Conservation (phyloP, 1,140 invertebrate species). For the Papilio helenus region DNA sequence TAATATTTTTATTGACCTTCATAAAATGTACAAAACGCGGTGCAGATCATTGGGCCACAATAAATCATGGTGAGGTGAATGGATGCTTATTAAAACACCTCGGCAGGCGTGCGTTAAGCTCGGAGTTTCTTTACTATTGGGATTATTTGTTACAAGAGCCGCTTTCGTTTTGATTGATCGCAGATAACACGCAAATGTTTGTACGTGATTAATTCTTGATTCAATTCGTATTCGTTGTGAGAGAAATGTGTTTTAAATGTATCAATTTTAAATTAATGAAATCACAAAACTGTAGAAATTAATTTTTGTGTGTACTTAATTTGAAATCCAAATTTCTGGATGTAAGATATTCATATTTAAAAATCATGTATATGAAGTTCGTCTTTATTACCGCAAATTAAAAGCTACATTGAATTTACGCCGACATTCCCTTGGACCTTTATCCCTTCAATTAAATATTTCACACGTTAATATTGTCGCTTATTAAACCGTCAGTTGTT, state of each 20-base stretch:
- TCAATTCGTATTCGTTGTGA: neutral
- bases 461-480: slow-evolving; percentile 39
- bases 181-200: slow-evolving; percentile 8
- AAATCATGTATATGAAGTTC: neutral
- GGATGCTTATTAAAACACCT: slow-evolving; percentile 56
- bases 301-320: neutral
- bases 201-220: slow-evolving; percentile 32
- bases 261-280: neutral
- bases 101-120: slow-evolving; percentile 38
- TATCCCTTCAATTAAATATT: slow-evolving; percentile 39
- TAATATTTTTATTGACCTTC: slow-evolving; percentile 58
- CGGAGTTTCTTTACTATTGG: slow-evolving; percentile 47
- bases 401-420: neutral
- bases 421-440: slow-evolving; percentile 1
- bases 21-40: slow-evolving; percentile 55
- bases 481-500: slow-evolving; percentile 38
- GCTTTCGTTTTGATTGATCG: slow-evolving; percentile 41
- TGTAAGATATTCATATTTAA: neutral
- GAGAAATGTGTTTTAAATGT: neutral
- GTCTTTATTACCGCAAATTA: neutral
- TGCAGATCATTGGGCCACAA: slow-evolving; percentile 48
- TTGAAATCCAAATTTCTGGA: neutral
- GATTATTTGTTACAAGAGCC: slow-evolving; percentile 42
- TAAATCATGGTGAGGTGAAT: slow-evolving; percentile 58
- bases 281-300: neutral